Evolutionary conservation across 2,888 invertebrate genomes (phyloP).

Genomic region (Abscondita cerata): DNA sequence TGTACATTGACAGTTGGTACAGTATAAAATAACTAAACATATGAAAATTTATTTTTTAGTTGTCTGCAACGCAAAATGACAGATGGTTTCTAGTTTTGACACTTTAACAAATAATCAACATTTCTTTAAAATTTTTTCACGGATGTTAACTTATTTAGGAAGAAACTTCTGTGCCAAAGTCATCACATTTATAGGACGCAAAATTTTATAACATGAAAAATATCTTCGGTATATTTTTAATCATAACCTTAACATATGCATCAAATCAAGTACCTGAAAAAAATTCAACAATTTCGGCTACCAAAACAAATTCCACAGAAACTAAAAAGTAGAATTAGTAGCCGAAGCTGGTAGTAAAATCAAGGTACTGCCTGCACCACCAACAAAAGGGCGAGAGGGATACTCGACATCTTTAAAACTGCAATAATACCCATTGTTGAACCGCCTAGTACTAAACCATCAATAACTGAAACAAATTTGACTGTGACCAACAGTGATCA

Average conservation of each 20-base stretch:
- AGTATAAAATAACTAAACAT: no score
- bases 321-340: background rate
- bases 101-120: no score
- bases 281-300: background rate
- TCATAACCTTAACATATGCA: background rate
- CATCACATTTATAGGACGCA: background rate
- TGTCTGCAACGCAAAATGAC: no score
- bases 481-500: slow-evolving; percentile 51
- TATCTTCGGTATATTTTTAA: background rate
- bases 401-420: background rate
- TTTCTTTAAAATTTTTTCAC: no score
- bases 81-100: no score
- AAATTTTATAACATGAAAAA: background rate
- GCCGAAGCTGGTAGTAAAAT: background rate
- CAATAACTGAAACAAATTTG: background rate
- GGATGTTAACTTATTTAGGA: background rate
- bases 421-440: background rate
- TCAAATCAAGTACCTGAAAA: background rate
- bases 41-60: no score
- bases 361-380: background rate
- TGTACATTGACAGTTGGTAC: no score
- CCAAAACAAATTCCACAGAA: background rate
- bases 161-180: background rate
- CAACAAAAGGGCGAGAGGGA: background rate
- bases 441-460: slow-evolving; percentile 56